phyloP scores from a whole-genome alignment of 2,888 invertebrate species.

The Leptopilina syphax region DNA sequence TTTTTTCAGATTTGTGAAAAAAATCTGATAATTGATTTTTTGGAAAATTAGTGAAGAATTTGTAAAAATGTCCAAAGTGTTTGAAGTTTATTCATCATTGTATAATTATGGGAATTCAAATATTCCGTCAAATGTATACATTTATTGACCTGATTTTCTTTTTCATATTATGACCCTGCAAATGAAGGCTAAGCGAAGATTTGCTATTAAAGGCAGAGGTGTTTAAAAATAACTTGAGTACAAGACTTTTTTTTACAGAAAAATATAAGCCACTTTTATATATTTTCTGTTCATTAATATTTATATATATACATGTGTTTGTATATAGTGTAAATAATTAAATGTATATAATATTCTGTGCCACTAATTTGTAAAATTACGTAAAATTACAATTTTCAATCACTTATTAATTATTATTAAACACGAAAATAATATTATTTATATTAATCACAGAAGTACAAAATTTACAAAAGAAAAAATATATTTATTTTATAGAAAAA shows the following conservation, averaged over 20 bases:
- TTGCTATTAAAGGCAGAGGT: background rate
- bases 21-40: background rate
- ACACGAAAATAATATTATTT: background rate
- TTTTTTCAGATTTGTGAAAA: background rate
- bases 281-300: background rate
- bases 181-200: background rate
- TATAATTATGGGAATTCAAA: background rate
- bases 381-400: background rate
- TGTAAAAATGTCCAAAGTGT: background rate
- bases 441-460: conserved; percentile 7
- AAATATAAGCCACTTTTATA: background rate
- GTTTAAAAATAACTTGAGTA: conserved; percentile 8
- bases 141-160: conserved; percentile 15
- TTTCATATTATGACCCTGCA: background rate
- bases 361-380: background rate
- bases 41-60: background rate
- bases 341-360: background rate
- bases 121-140: background rate
- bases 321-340: background rate
- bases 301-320: too few relatives aligned
- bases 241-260: conserved; percentile 18
- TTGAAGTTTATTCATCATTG: background rate
- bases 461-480: background rate
- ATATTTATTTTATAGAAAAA: background rate
- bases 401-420: background rate